Conservation (phyloP, 2,797 vertebrate species). For the Muscicapa comitata region DNA sequence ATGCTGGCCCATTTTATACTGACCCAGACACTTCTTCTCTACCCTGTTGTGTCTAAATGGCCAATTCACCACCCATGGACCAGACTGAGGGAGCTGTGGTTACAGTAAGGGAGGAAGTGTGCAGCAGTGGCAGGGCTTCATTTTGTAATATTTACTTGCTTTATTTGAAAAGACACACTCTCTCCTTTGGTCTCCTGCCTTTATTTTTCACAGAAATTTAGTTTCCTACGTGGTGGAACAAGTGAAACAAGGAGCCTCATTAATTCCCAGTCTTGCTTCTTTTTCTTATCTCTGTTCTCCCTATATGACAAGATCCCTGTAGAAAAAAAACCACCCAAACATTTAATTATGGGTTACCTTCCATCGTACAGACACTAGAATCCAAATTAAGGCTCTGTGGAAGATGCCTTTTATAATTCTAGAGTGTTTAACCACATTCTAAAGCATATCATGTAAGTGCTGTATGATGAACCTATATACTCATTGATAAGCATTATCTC, state of each 20-base stretch:
- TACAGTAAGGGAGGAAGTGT: not conserved
- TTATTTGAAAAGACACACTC: not conserved
- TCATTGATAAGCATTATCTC: not conserved
- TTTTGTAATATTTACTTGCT: not conserved
- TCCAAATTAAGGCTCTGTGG: not conserved
- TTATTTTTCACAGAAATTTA: not conserved
- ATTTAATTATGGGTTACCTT: not conserved
- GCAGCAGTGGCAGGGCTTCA: not conserved
- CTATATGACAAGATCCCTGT: not conserved
- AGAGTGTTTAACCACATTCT: not conserved
- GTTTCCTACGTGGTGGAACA: not conserved
- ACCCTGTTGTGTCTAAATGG: not conserved
- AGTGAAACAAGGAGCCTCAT: not conserved
- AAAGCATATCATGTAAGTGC: not conserved
- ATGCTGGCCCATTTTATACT: not conserved
- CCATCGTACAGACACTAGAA: not conserved
- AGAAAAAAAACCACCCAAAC: not conserved
- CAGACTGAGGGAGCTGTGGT: not conserved
- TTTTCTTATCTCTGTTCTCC: not conserved
- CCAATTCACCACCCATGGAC: not conserved
- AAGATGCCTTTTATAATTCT: not conserved
- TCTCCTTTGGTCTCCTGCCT: not conserved
- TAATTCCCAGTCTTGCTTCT: not conserved
- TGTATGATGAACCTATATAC: not conserved
- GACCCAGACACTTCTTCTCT: not conserved